Conservation (phyloP, 2,888 invertebrate genomes). For the Dolichopus griseipennis region DNA sequence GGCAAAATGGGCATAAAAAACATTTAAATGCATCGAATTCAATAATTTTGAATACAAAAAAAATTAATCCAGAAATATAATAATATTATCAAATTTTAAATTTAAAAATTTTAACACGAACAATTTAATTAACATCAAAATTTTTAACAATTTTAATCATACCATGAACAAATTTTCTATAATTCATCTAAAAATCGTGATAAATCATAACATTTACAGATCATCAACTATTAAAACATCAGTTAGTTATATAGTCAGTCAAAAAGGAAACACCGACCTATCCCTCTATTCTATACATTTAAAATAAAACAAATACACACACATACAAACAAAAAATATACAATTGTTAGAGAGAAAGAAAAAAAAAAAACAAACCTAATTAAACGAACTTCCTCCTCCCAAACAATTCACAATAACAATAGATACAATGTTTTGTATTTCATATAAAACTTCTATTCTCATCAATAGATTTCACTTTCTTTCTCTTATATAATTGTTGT, state of each 20-base stretch:
- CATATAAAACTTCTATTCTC: background rate
- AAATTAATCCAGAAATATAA: no score
- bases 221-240: background rate
- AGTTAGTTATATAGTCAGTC: background rate
- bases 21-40: no score
- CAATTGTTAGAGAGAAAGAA: no score
- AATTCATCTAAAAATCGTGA: background rate
- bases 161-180: no score
- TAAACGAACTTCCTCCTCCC: conserved; percentile 6
- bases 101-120: no score
- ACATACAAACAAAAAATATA: background rate
- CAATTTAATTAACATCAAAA: no score
- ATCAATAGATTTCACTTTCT: background rate
- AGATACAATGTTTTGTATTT: background rate
- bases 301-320: background rate
- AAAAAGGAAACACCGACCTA: background rate
- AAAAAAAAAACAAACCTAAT: background rate
- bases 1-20: no score
- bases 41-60: no score
- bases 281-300: background rate
- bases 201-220: background rate
- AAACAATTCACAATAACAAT: background rate
- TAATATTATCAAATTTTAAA: no score
- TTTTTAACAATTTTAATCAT: no score
- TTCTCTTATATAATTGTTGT: no score